phyloP scores from a whole-genome alignment of 2,888 invertebrate genomes.

The Polydrusus cervinus region DNA sequence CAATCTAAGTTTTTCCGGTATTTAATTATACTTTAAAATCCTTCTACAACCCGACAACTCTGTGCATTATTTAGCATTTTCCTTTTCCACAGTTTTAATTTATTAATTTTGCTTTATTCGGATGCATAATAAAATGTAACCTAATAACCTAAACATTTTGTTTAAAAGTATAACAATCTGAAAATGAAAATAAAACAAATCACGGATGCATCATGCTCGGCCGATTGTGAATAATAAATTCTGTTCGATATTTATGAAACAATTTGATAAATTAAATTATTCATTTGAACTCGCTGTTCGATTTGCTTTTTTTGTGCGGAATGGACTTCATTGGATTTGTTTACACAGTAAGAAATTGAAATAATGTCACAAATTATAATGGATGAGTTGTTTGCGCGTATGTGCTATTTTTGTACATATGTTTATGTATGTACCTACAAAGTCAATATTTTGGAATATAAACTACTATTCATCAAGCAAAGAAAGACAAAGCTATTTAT shows the following conservation, averaged over 20 bases:
- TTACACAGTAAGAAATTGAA: not conserved
- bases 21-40: too few species aligned
- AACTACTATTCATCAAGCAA: too few species aligned
- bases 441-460: too few species aligned
- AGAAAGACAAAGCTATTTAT: too few species aligned
- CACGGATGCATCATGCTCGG: not conserved
- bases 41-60: too few species aligned
- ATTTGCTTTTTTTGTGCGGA: not conserved
- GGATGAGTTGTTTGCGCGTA: not conserved
- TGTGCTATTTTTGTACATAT: not conserved
- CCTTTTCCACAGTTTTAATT: not conserved
- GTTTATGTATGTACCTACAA: too few species aligned
- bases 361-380: not conserved
- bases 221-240: not conserved
- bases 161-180: not conserved
- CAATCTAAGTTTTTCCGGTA: too few species aligned
- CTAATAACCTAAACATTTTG: not conserved
- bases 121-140: not conserved
- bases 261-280: not conserved
- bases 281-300: not conserved
- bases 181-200: constrained; percentile 13
- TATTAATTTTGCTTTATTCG: not conserved
- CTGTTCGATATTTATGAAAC: not conserved
- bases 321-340: not conserved
- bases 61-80: too few species aligned